Base-by-base conservation (phyloP, 2,797 vertebrate genomes). In the Sorex maritimensis region DNA sequence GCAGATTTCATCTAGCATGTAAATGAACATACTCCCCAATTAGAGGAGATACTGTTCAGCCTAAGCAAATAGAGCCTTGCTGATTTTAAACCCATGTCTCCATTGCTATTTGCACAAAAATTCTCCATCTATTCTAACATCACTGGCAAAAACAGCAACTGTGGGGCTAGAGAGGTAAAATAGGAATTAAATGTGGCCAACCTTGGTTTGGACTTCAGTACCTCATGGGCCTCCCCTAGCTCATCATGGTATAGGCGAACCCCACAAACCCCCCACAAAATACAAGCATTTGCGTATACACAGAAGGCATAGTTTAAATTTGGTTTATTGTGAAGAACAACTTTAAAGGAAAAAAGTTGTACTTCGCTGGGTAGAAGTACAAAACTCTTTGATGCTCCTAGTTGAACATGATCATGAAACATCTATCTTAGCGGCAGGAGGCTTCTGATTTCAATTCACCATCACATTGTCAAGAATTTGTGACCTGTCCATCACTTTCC, bases 31-130 rank as follows among this genome's bases (percentile, higher is more conserved):
- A 77, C 10, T 72, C 23, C 74, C n/a, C 75, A 19, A 4, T 69
- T 34, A 63, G 12, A 1, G 0, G 10, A 14, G 28, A 10, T 5
- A 77, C 8, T 44, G 9, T 61, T 61, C 5, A 24, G 4, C 21
- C 8, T 84, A n/a, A 23, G 28, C 15, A 49, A 9, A 6, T 26
- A 11, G 61, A 46, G 2, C 26, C 41, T 55, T 38, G 14, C 5
- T 84, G 26, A n/a, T 55, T 49, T 69, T 44, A 69, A 77, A 68
- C 61, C 30, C 3, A 28, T 34, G 30, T 77, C 24, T 91, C 69
- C 26, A 28, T 52, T 89, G 17, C 9, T 79, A 38, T n/a, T 81
- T 79, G 34, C 28, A 67, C 58, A 61, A 61, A 26, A 94, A 15
- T 6, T 63, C 1, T 69, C n/a, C 34, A 28, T 46, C 44, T 69